A percentile compares a stretch with the other conserved stretches of the same genome.
These are phyloP conservation scores for Muntiacus muntjak DNA, from an alignment of 2,113 vertebrate species.

Conservation along the genomic window DNA sequence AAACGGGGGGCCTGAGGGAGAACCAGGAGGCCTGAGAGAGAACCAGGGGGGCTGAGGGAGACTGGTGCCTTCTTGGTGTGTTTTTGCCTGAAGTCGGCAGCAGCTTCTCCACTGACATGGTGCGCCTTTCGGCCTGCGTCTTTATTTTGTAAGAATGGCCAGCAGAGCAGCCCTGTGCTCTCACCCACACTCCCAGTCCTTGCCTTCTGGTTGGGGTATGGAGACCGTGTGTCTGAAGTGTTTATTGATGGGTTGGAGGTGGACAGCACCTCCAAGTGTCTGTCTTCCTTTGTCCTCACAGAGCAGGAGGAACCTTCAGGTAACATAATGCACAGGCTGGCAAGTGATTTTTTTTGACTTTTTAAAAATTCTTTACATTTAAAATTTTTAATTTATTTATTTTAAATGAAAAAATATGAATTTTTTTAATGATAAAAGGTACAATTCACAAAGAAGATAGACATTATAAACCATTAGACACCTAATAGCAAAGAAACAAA, in stretches of 20 bases:
- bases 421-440: background rate
- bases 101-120: rapidly evolving
- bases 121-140: rapidly evolving
- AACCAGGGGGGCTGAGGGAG: background rate
- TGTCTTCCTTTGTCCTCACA: no score
- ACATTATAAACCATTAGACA: background rate
- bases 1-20: no score
- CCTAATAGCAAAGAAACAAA: background rate
- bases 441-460: background rate
- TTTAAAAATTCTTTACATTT: background rate
- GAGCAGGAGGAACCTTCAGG: background rate
- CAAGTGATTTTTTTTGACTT: background rate
- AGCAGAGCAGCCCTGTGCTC: background rate
- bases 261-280: background rate
- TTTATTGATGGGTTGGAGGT: rapidly evolving
- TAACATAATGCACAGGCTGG: rapidly evolving
- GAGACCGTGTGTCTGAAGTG: rapidly evolving
- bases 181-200: rapidly evolving
- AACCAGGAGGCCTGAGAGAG: background rate
- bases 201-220: background rate
- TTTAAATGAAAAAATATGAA: background rate
- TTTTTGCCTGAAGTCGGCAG: rapidly evolving
- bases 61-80: background rate
- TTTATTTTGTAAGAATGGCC: background rate
- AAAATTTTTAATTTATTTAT: background rate